These are phyloP conservation scores for Carassius gibelio DNA, from an alignment of 2,113 vertebrate species.

Conservation along the genomic window DNA sequence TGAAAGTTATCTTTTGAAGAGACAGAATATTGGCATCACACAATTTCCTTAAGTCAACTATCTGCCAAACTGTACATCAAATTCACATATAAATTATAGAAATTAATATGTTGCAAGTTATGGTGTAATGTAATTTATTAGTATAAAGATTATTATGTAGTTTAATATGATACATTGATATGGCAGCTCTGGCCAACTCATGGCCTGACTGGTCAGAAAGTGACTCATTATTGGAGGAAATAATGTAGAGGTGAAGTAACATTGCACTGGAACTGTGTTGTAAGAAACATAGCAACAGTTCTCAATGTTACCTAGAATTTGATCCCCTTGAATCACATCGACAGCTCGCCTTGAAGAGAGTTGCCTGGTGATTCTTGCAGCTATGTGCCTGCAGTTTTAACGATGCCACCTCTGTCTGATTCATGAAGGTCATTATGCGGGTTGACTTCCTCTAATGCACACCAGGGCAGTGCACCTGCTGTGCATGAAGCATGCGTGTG, in stretches of 20 bases:
- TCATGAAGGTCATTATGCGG: slow-evolving; percentile 44
- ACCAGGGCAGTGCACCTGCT: slow-evolving; percentile 54
- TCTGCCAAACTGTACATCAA: background rate
- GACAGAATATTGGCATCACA: background rate
- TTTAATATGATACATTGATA: background rate
- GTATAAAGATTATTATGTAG: background rate
- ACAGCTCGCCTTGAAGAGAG: background rate
- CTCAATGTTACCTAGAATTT: slow-evolving; percentile 25
- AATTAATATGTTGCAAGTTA: background rate
- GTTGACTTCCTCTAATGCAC: slow-evolving; percentile 35
- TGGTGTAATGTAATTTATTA: background rate
- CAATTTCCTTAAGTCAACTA: slow-evolving; percentile 26
- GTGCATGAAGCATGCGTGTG: slow-evolving; percentile 31
- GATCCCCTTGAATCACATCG: background rate
- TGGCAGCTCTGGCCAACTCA: background rate
- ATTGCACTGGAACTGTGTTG: background rate
- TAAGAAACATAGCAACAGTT: slow-evolving; percentile 28
- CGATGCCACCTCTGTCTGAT: slow-evolving; percentile 44
- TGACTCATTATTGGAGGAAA: background rate
- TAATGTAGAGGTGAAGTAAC: background rate
- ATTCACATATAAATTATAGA: background rate
- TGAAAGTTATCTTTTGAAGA: background rate
- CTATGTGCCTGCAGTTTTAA: slow-evolving; percentile 41
- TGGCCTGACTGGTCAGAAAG: background rate
- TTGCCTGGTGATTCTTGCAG: slow-evolving; percentile 3